phyloP scores from a whole-genome alignment of 2,113 vertebrate genomes.

The Cebus imitator region DNA sequence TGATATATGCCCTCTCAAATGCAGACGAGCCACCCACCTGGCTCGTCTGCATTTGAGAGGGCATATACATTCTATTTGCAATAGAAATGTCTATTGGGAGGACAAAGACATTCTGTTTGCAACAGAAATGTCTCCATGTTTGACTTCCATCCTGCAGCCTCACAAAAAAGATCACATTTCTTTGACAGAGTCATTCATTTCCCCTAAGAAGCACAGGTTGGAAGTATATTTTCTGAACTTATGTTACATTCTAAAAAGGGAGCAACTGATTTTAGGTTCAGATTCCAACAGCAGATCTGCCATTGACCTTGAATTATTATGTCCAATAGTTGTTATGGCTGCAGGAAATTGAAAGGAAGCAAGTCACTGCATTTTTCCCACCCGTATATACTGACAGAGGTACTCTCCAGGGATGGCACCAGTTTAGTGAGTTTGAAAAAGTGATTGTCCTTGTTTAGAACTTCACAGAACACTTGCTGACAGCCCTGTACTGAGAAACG shows the following conservation, averaged over 20 bases:
- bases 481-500: constrained; percentile 29
- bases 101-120: no score
- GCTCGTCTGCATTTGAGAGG: no score
- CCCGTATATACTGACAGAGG: neutral
- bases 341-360: neutral
- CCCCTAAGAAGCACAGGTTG: neutral
- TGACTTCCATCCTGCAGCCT: neutral
- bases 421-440: neutral
- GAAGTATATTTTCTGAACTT: neutral
- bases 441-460: constrained; percentile 37
- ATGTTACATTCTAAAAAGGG: neutral
- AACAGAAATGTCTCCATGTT: no score
- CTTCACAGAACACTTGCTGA: constrained; percentile 28
- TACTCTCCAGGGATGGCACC: neutral
- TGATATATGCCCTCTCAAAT: neutral
- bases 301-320: neutral
- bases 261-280: constrained; percentile 10
- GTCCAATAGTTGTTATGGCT: neutral
- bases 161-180: neutral
- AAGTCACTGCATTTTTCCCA: neutral
- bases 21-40: neutral
- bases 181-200: constrained; percentile 9
- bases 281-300: constrained; percentile 16
- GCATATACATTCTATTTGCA: no score
- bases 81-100: no score